Percentiles rank a stretch among this genome's conserved stretches.
Evolutionary conservation across 2,888 invertebrate genomes (phyloP).

Genomic region (Drosophila picticornis): DNA sequence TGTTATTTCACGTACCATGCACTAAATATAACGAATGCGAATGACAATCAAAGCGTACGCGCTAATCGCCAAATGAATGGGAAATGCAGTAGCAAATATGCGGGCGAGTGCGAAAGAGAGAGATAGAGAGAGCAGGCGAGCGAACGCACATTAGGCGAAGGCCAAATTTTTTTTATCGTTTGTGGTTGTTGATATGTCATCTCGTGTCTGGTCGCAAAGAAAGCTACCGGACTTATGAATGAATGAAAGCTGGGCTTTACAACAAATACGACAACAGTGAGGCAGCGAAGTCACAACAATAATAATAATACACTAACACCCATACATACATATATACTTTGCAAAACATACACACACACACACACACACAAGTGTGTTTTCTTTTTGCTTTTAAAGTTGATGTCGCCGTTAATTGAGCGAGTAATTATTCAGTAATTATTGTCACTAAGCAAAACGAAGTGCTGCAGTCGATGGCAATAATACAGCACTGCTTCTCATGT

Average conservation of each 20-base stretch:
- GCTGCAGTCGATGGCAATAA: constrained; percentile 15
- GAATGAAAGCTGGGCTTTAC: constrained; percentile 49
- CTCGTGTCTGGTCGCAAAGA: constrained; percentile 17
- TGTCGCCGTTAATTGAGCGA: constrained; percentile 17
- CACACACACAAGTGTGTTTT: constrained; percentile 7
- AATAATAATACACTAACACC: constrained; percentile 11
- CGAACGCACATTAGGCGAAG: constrained; percentile 39
- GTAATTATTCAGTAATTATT: constrained; percentile 44
- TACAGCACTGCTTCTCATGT: constrained; percentile 25
- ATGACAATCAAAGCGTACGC: constrained; percentile 58
- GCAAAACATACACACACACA: constrained; percentile 9
- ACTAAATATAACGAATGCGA: constrained; percentile 51
- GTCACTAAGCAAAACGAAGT: constrained; percentile 27
- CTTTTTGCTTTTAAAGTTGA: constrained; percentile 3
- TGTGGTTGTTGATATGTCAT: constrained; percentile 23
- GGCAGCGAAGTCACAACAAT: constrained; percentile 21
- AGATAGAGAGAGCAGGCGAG: constrained; percentile 9
- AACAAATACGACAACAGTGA: constrained; percentile 31
- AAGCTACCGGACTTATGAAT: constrained; percentile 50
- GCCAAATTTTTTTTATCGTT: constrained; percentile 39
- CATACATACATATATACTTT: not conserved
- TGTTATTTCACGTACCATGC: constrained; percentile 60
- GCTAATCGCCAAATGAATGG: constrained; percentile 56
- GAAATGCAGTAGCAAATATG: constrained; percentile 45
- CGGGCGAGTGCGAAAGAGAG: constrained; percentile 4